Evolutionary conservation across 2,888 invertebrate species (phyloP).

Genomic region (Octonoba sinensis): DNA sequence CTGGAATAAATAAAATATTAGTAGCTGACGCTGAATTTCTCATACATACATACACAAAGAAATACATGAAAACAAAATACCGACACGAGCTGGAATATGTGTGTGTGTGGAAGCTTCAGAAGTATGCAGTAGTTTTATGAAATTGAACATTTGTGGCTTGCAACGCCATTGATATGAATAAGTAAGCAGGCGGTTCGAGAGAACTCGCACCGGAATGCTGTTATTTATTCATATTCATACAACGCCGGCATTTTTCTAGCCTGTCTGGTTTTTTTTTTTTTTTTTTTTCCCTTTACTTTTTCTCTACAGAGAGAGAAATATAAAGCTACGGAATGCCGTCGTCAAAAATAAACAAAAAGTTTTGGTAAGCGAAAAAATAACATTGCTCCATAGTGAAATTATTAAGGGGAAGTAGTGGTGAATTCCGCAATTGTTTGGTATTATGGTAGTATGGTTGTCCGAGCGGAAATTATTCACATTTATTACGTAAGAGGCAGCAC

Average conservation of each 20-base stretch:
- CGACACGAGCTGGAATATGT: constrained; percentile 20
- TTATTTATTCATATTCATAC: constrained; percentile 65
- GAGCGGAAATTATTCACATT: no score
- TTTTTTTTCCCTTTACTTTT: constrained; percentile 9
- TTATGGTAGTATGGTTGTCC: no score
- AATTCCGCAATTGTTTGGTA: constrained; percentile 10
- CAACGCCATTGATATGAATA: constrained; percentile 59
- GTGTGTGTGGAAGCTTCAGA: constrained; percentile 27
- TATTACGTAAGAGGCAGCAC: no score
- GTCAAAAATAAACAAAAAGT: not conserved
- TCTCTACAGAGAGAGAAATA: not conserved
- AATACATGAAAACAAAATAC: constrained; percentile 52
- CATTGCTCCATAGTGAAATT: constrained; percentile 6
- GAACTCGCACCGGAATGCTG: constrained; percentile 35
- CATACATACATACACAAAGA: constrained; percentile 21
- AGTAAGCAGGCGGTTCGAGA: constrained; percentile 47
- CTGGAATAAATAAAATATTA: constrained; percentile 60
- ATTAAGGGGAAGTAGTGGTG: constrained; percentile 10
- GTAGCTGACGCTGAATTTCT: constrained; percentile 10
- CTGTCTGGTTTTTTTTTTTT: not conserved
- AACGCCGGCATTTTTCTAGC: constrained; percentile 34
- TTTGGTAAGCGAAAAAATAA: not conserved
- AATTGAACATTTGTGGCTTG: constrained; percentile 62
- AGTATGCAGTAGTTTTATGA: constrained; percentile 63
- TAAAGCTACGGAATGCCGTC: constrained; percentile 20